Evolutionary conservation across 2,113 vertebrate species (phyloP).

Genomic region (Paracyprichromis sp.): DNA sequence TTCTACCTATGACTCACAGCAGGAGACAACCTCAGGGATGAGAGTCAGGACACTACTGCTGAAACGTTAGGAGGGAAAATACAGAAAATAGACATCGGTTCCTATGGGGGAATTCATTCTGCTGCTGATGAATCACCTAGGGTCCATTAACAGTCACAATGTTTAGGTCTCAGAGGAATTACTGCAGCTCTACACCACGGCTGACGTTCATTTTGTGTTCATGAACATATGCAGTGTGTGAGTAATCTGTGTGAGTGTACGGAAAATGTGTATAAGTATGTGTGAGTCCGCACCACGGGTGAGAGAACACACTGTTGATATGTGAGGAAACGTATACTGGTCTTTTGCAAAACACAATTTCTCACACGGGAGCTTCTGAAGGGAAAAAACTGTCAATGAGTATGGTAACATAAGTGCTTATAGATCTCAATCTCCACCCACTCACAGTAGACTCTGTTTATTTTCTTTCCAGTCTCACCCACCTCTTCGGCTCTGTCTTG

Average conservation of each 20-base stretch:
- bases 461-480: constrained; percentile 23
- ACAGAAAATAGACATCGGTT: constrained; percentile 19
- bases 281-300: not conserved
- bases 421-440: constrained; percentile 25
- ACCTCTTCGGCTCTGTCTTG: not conserved
- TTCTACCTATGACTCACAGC: constrained; percentile 41
- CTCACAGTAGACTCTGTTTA: constrained; percentile 41
- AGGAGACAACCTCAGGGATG: constrained; percentile 8
- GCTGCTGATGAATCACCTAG: constrained; percentile 38
- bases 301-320: not conserved
- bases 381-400: not conserved
- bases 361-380: not conserved
- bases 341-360: not conserved
- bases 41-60: constrained; percentile 3
- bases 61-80: constrained; percentile 3
- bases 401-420: not conserved
- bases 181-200: not conserved
- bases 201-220: not conserved
- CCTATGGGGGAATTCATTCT: constrained; percentile 17
- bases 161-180: not conserved
- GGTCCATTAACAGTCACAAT: not conserved
- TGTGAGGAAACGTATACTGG: not conserved
- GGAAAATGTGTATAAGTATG: constrained; percentile 5
- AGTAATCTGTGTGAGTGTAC: constrained; percentile 1
- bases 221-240: not conserved